Evolutionary conservation across 2,797 vertebrate species (phyloP), one percentile per base, ranked within the genome.

Genomic region (Sylvia borin): DNA sequence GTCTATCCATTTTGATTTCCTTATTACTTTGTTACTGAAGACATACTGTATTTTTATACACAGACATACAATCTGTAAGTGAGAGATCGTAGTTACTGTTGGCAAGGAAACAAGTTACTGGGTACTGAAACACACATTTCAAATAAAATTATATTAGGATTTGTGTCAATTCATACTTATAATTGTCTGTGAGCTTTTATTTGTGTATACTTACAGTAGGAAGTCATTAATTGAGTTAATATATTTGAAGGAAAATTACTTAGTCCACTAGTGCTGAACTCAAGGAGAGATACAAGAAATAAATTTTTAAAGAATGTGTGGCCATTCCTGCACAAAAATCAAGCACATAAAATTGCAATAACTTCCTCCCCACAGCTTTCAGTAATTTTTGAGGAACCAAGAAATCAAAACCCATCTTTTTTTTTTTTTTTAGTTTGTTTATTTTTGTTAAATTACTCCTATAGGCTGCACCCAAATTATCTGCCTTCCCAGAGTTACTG

Each of bases 41-140:
- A 45, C 25, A 24, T 11, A 48, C 57, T 82, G 62, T 71, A 42
- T 66, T 84, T 79, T 45, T 48, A 29, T 43, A 66, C 68, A 92
- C 27, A 58, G 40, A 62, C 12, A 75, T 9, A 43, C 27, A 76
- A 76, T 54, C 45, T 67, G 29, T 40, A 67, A 67, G 48, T 21
- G 6, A 67, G 43, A 62, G 34, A 62, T 62, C 65, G 50, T 32
- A 71, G 48, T 55, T 67, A 75, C 21, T 75, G 27, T 27, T 86
- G 76, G 58, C 79, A 91, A 71, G 51, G 57, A 92, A 97, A 88
- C 31, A 64, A 93, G 60, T 85, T 73, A 70, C 45, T 77, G 27
- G 13, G 10, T 31, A 24, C 18, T 51, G n/a, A 88, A 89, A 88
- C 16, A 16, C 45, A 71, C 51, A 70, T 47, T 73, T 73, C 29